These are phyloP conservation scores for Muricea muricata DNA, from an alignment of 92 coral and sea anemone genomes.

Conservation along the genomic window DNA sequence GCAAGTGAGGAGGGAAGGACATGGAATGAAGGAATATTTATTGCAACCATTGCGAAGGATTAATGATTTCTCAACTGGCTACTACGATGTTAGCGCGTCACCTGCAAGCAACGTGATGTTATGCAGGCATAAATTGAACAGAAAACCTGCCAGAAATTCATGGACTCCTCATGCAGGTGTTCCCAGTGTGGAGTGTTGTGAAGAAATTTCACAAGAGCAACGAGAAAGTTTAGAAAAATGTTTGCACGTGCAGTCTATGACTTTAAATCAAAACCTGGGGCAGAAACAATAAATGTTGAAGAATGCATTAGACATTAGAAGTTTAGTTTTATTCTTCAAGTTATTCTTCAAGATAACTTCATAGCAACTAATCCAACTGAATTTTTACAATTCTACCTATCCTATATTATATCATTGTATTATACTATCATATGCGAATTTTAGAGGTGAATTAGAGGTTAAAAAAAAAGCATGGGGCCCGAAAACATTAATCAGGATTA, in stretches of 20 bases:
- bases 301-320: no score
- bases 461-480: no score
- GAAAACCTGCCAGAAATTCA: not conserved
- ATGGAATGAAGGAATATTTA: conserved; percentile 5
- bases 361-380: no score
- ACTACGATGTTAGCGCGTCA: not conserved
- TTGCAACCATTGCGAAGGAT: conserved; percentile 14
- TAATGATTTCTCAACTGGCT: not conserved
- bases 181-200: not conserved
- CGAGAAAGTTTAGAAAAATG: conserved; percentile 15
- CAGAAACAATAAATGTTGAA: not conserved
- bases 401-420: no score
- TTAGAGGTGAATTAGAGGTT: no score
- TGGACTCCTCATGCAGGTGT: not conserved
- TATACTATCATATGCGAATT: no score
- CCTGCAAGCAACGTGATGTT: conserved; percentile 2
- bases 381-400: no score
- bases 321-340: no score
- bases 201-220: not conserved
- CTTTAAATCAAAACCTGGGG: not conserved
- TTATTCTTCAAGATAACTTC: no score
- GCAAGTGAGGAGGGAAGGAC: not conserved
- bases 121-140: conserved; percentile 5
- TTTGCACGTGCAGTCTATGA: not conserved
- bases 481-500: no score